Conservation (phyloP, 1,140 invertebrate species). For the Penaeus indicus region DNA sequence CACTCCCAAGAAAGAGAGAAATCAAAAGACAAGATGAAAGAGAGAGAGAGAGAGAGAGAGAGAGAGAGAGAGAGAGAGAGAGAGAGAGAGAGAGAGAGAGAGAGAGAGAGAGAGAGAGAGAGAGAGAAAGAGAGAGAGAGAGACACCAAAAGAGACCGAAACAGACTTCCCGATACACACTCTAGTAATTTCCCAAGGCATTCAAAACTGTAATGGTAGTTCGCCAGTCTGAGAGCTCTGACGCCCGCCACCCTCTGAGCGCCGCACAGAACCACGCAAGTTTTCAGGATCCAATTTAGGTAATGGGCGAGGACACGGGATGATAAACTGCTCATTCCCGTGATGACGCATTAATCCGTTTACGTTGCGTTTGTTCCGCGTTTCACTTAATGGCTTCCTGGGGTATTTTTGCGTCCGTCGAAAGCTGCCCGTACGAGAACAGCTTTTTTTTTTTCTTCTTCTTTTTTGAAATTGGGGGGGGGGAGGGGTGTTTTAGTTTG, state of each 20-base stretch:
- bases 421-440: too few species aligned
- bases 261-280: conserved; percentile 29
- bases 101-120: too few species aligned
- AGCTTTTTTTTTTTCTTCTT: neutral
- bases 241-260: neutral
- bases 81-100: too few species aligned
- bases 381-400: conserved; percentile 57
- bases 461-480: too few species aligned
- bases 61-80: too few species aligned
- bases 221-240: neutral
- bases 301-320: conserved; percentile 50
- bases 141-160: too few species aligned
- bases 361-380: conserved; percentile 50
- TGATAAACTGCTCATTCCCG: conserved; percentile 55
- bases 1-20: too few species aligned
- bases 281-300: conserved; percentile 59
- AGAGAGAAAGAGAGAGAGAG: too few species aligned
- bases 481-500: too few species aligned
- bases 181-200: conserved; percentile 37
- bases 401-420: conserved; percentile 15
- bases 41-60: too few species aligned
- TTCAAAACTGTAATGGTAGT: conserved; percentile 38
- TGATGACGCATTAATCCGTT: conserved; percentile 61
- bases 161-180: neutral
- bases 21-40: too few species aligned